Conservation (phyloP, 2,797 vertebrate genomes). For the Enteromius anoplus region DNA sequence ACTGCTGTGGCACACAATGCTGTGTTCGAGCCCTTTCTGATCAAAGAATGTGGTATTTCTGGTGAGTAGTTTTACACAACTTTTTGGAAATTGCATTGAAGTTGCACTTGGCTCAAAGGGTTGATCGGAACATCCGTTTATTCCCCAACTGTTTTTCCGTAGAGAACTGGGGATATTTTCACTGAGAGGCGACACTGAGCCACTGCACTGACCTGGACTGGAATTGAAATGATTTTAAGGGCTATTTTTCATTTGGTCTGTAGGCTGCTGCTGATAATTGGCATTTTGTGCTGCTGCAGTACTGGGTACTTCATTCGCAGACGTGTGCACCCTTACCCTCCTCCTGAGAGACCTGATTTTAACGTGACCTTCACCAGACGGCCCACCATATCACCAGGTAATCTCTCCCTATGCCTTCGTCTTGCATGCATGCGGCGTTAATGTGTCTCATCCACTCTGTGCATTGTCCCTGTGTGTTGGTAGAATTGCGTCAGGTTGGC, state of each 20-base stretch:
- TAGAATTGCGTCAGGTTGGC: slow-evolving; percentile 75
- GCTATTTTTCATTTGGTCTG: slow-evolving; percentile 37
- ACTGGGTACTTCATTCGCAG: slow-evolving; percentile 83
- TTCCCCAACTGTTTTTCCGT: background rate
- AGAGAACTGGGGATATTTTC: background rate
- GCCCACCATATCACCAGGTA: slow-evolving; percentile 75
- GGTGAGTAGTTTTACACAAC: slow-evolving; percentile 10
- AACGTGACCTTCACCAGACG: slow-evolving; percentile 83
- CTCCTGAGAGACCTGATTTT: slow-evolving; percentile 80
- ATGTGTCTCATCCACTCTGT: background rate
- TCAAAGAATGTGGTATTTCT: slow-evolving; percentile 55
- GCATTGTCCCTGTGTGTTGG: slow-evolving; percentile 47
- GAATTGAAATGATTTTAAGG: background rate
- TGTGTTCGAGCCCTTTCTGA: slow-evolving; percentile 45
- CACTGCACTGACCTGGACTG: background rate
- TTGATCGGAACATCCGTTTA: background rate
- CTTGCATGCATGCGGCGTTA: background rate
- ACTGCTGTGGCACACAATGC: slow-evolving; percentile 51
- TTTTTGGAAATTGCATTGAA: background rate
- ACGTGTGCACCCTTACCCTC: slow-evolving; percentile 78
- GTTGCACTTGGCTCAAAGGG: background rate
- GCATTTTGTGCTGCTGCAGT: slow-evolving; percentile 82
- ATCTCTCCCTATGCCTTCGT: slow-evolving; percentile 43
- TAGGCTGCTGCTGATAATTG: slow-evolving; percentile 86
- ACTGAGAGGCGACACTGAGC: background rate